Conservation (phyloP, 2,113 vertebrate species). For the Zapornia atra region DNA sequence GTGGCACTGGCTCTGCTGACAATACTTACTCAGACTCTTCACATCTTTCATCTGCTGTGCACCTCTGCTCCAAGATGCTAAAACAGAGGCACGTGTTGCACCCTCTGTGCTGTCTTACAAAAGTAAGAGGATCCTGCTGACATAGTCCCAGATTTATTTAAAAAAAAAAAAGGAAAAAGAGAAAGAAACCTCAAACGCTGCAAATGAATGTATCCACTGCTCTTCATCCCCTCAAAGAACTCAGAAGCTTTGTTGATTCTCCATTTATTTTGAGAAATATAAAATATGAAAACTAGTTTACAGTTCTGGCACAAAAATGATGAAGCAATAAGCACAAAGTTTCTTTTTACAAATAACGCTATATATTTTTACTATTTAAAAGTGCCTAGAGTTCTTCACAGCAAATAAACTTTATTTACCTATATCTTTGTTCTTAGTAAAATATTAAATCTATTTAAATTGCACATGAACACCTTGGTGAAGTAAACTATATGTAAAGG, state of each 20-base stretch:
- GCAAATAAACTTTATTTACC: conserved; percentile 64
- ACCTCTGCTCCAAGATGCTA: neutral
- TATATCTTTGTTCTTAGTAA: conserved; percentile 58
- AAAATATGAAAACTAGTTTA: conserved; percentile 75
- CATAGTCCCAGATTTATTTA: neutral
- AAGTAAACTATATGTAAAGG: conserved; percentile 7
- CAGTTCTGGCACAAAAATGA: conserved; percentile 73
- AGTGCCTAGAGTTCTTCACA: conserved; percentile 68
- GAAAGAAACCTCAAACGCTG: neutral
- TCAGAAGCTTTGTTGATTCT: conserved; percentile 28
- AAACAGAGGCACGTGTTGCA: neutral
- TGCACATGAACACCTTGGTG: conserved; percentile 30
- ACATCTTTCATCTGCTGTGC: neutral
- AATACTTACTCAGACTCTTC: neutral
- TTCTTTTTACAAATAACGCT: conserved; percentile 67
- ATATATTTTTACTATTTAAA: conserved; percentile 59
- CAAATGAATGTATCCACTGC: neutral
- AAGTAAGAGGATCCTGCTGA: neutral
- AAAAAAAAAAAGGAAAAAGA: neutral
- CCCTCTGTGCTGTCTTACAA: neutral
- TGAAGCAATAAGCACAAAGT: conserved; percentile 64
- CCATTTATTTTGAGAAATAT: conserved; percentile 79
- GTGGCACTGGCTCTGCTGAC: neutral
- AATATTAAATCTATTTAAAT: conserved; percentile 57
- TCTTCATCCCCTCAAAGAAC: neutral